Evolutionary conservation across 2,888 invertebrate species (phyloP), one percentile per base, ranked within the genome.

Genomic region (Epinotia bilunana): DNA sequence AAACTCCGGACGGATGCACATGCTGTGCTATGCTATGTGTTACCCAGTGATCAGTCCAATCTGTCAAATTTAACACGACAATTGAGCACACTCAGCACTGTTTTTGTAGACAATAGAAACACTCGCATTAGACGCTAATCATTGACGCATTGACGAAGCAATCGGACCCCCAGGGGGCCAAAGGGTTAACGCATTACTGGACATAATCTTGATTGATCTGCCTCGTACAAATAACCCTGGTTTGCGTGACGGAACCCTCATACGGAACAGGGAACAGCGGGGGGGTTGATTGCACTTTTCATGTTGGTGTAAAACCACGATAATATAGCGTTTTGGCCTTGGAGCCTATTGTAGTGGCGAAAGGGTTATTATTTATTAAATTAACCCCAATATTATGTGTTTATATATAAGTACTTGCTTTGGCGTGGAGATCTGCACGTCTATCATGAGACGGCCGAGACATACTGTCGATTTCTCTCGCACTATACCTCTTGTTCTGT

Each of bases 171-270:
- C 78, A 78, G 78, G 80, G 83, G 82, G 76, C 80, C 77, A 82
- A 90, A 90, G 92, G 92, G 92, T 91, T 90, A 86, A 78, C 79
- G 87, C 84, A 89, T 90, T 90, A 89, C 87, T 84, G 89, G 89
- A 87, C 87, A 86, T 92, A 92, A 93, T 93, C 93, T 93, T 93
- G 93, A 93, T 93, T 90, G 93, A 93, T 93, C 90, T 88, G 86
- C 84, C 55, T 61, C 65, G 71, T 87, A 91, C 93, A 91, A 93
- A 93, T 91, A 91, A 91, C 86, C 86, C 86, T 86, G 87, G 88
- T 84, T 84, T 86, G 85, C 86, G 82, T 79, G 86, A 84, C 85
- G 69, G 60, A 69, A 58, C 74, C 70, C 74, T 62, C 55, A 49
- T 67, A 73, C n/a, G 61, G 33, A 57, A 33, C 74, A 57, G 57